Evolutionary conservation across 2,797 vertebrate genomes (phyloP), one percentile per base, ranked within the genome.

Genomic region (Scolopax bukidnonensis): DNA sequence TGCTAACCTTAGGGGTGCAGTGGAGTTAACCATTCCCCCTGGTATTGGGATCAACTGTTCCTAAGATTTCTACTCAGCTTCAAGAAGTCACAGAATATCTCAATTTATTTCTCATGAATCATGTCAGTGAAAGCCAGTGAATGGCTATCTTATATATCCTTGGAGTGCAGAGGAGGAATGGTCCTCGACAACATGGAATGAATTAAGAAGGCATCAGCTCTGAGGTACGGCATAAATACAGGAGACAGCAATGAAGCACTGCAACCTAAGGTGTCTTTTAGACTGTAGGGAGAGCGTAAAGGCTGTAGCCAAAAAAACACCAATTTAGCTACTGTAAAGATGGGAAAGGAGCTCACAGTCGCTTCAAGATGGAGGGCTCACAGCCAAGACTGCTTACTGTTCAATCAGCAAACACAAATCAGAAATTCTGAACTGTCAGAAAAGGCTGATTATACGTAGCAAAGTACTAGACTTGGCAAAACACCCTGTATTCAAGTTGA

Each of bases 1-100:
- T 80, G 5, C 6, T 40, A 16, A 33, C 4, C 56, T 78, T 0
- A 1, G 1, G 4, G 6, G 3, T 1, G 0, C 4, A 1, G 3
- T 6, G 19, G 19, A 1, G 0, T 45, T 48, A 48, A 56, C 21
- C 45, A 6, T 9, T 73, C 5, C 3, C 11, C 32, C 33, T 50
- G 4, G 5, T 30, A 75, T 3, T 16, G 12, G 28, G 16, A 74
- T 69, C 23, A 78, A 10, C 6, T 13, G 21, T 32, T 57, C 12
- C 30, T 32, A 65, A 78, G 11, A 5, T 70, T 81, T 50, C 19
- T 71, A 32, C 48, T 28, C 60, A 10, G 2, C 25, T 50, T 50
- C 4, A 38, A 50, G 36, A 82, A 40, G 5, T 56, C 48, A 59
- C 13, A 74, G n/a, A 61, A 84, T 78, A 67, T 10, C 11, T 56